Base-by-base conservation (phyloP, 1,140 invertebrate species). In the Bombus sylvicola region DNA sequence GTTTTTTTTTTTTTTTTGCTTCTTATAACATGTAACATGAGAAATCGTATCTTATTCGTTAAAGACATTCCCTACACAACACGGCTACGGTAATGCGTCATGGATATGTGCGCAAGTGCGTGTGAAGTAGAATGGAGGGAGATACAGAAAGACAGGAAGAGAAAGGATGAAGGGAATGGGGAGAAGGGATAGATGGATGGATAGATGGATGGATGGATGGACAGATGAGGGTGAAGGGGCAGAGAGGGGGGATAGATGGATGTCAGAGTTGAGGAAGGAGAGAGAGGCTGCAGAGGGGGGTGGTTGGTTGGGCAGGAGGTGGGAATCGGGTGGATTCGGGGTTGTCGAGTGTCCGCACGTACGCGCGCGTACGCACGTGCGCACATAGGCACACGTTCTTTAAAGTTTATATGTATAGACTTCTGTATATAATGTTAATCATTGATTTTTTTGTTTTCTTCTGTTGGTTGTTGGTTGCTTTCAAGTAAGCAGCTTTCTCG, bases 11-110 rank as follows among this genome's bases (percentile, higher is more conserved):
- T 90, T 80, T 59, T 77, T 86, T 89, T 88, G 80, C 68, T 62
- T 92, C 80, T 83, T 89, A 92, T 88, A 92, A 91, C 90, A 89
- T 87, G 90, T 90, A 92, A 92, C 91, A 89, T 92, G 91, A 91
- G 88, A 90, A 91, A 89, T 90, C 89, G 92, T 92, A 89, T 87
- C 85, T 92, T 88, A 91, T 75, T 86, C 82, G 66, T 83, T 89
- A 90, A 90, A 92, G 91, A 91, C 87, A 92, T 90, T 89, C 86
- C 87, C 90, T 91, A 92, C 85, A 89, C 87, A 91, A 92, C 88
- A 91, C 87, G 88, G 88, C 88, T 91, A 92, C 91, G 83, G 72
- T 91, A 91, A 91, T 91, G 90, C 88, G 90, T 91, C 79, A 91
- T 89, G 88, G 86, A 89, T 91, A 91, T 91, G 88, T 91, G 90